Conservation (phyloP, 2,888 invertebrate genomes). For the Eupithecia inturbata region DNA sequence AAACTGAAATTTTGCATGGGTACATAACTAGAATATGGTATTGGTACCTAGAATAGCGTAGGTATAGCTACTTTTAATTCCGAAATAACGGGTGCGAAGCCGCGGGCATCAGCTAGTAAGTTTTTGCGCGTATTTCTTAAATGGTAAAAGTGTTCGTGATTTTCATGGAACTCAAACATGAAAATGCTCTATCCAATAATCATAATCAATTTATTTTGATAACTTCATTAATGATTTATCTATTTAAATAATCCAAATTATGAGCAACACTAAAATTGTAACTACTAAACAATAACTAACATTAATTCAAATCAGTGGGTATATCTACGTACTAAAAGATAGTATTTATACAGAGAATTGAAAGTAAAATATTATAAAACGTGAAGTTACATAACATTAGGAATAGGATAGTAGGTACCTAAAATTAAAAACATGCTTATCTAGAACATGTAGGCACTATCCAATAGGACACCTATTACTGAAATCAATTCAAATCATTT, state of each 20-base stretch:
- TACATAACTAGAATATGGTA: too few relatives aligned
- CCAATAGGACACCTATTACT: not conserved
- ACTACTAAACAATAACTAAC: constrained; percentile 19
- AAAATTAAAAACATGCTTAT: not conserved
- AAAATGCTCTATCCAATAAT: constrained; percentile 2
- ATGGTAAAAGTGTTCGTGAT: not conserved
- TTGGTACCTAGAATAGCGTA: too few relatives aligned
- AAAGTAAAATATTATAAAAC: not conserved
- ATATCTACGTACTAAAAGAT: constrained; percentile 8
- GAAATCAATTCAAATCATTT: too few relatives aligned
- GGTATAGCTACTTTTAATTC: too few relatives aligned
- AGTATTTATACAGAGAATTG: constrained; percentile 25
- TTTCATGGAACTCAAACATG: not conserved
- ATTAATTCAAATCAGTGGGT: not conserved
- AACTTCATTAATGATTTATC: constrained; percentile 14
- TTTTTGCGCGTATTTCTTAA: too few relatives aligned
- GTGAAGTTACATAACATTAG: not conserved
- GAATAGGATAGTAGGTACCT: not conserved
- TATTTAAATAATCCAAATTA: constrained; percentile 25
- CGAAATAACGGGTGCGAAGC: too few relatives aligned
- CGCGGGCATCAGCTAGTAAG: too few relatives aligned
- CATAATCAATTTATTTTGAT: constrained; percentile 25
- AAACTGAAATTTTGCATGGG: too few relatives aligned
- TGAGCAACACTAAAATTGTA: constrained; percentile 25
- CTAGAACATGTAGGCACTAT: not conserved